A percentile compares a stretch with the other conserved stretches of the same genome.
phyloP scores from a whole-genome alignment of 2,113 vertebrate genomes.

The Proteles cristata region DNA sequence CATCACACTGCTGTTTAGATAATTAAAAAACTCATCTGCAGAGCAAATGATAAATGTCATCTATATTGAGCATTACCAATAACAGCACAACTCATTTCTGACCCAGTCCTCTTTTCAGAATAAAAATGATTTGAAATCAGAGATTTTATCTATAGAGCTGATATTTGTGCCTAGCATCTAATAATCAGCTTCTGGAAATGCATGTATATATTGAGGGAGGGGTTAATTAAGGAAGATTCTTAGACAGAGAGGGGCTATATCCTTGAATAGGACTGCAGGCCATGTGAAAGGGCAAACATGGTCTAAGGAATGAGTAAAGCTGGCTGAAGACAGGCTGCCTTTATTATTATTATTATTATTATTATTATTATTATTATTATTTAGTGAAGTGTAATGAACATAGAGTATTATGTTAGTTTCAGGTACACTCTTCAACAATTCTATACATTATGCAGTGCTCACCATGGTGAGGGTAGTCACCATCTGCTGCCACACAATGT shows the following conservation, averaged over 20 bases:
- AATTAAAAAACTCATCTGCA: not conserved
- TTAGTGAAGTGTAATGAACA: not conserved
- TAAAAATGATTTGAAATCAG: not conserved
- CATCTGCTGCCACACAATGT: not conserved
- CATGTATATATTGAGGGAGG: not conserved
- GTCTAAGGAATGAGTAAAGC: not conserved
- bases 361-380: not conserved
- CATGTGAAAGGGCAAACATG: not conserved
- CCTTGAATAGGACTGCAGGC: not conserved
- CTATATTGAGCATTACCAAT: not conserved
- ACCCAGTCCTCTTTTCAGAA: not conserved
- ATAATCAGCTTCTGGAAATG: not conserved
- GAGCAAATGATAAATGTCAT: not conserved
- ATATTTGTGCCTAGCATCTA: not conserved
- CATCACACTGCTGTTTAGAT: not conserved
- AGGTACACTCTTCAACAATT: not conserved
- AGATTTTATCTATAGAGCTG: not conserved
- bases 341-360: not conserved
- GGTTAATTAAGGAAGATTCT: not conserved
- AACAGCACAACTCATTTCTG: not conserved
- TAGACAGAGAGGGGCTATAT: not conserved
- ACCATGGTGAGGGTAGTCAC: not conserved
- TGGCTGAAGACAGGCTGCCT: not conserved
- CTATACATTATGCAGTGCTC: not conserved
- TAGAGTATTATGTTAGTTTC: not conserved